Percentiles rank a stretch among this genome's conserved stretches.
Conservation (phyloP, 2,113 vertebrate species). For the Epinephelus fuscoguttatus region DNA sequence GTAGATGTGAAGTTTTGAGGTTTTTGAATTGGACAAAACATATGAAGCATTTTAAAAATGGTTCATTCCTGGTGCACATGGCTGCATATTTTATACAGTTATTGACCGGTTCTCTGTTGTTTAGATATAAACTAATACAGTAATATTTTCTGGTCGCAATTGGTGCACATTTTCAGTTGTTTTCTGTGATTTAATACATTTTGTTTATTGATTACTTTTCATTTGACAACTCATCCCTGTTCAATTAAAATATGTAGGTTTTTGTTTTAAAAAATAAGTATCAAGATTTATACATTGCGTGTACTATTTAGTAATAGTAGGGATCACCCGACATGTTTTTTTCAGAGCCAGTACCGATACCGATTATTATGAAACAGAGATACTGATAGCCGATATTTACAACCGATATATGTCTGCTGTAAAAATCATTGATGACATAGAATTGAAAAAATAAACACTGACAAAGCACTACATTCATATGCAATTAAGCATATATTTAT, state of each 20-base stretch:
- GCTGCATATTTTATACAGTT: not conserved
- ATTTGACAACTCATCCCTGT: not conserved
- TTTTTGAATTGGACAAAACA: not conserved
- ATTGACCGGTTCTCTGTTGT: not conserved
- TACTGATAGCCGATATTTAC: no score
- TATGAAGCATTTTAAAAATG: not conserved
- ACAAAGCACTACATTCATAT: no score
- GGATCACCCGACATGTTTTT: not conserved
- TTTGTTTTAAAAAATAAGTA: not conserved
- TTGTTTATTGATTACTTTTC: not conserved
- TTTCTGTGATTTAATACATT: no score
- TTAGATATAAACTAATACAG: not conserved
- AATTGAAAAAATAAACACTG: no score
- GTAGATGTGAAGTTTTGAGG: not conserved
- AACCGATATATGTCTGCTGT: no score
- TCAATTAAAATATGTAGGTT: not conserved
- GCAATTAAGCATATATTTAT: no score
- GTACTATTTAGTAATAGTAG: not conserved
- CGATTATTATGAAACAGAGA: no score
- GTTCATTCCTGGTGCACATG: not conserved
- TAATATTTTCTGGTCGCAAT: not conserved
- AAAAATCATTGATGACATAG: no score
- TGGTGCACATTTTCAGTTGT: not conserved
- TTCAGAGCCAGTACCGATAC: no score
- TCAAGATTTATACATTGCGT: not conserved